These are phyloP conservation scores for Galeopsomyia nigrocyanea DNA, from an alignment of 2,888 invertebrate species.

Conservation along the genomic window DNA sequence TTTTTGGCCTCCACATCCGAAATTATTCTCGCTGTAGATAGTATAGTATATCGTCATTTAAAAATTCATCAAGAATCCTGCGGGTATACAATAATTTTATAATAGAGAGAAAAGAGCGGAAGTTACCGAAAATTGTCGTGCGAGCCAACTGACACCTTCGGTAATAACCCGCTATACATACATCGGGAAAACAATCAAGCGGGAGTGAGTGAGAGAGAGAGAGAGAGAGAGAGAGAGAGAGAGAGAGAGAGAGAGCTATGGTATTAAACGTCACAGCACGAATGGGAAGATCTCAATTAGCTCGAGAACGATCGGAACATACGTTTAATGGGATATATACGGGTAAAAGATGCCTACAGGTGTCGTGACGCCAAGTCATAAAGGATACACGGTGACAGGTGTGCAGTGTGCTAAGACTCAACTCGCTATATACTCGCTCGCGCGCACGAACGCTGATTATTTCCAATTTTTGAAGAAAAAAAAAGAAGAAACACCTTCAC, in stretches of 20 bases:
- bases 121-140: too few relatives aligned
- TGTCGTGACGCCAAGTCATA: constrained; percentile 23
- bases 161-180: background rate
- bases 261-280: too few relatives aligned
- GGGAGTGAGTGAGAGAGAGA: too few relatives aligned
- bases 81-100: background rate
- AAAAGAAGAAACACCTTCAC: background rate
- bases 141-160: constrained; percentile 23
- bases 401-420: constrained; percentile 11
- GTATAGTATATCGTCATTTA: background rate
- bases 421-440: background rate
- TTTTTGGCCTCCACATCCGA: too few relatives aligned
- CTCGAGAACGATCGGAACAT: too few relatives aligned
- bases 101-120: too few relatives aligned
- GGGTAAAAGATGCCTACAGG: background rate
- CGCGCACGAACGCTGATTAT: background rate
- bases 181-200: constrained; percentile 21
- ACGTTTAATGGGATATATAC: background rate
- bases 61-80: constrained; percentile 21
- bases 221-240: too few relatives aligned
- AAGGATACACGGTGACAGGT: constrained; percentile 39
- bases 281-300: constrained; percentile 17
- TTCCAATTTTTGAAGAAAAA: background rate
- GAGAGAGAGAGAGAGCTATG: too few relatives aligned
- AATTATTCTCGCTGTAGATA: too few relatives aligned